A percentile compares a stretch with the other conserved stretches of the same genome.
Evolutionary conservation across 1,140 invertebrate species (phyloP).

Genomic region (Campoletis sonorensis): DNA sequence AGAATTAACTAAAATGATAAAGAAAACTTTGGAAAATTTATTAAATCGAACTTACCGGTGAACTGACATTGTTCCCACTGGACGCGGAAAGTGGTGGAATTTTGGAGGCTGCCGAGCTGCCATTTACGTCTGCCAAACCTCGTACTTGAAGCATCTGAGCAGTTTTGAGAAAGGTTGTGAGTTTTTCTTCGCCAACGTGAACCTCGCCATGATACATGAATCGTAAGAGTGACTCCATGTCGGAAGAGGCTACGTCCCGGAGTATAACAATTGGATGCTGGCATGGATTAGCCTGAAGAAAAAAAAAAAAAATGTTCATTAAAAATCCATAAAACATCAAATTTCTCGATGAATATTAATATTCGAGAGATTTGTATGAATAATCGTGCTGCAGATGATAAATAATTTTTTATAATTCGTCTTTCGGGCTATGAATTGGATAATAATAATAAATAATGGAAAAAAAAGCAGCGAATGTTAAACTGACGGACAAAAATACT

Average conservation of each 20-base stretch:
- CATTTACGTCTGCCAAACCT: conserved; percentile 90
- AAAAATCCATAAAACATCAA: background rate
- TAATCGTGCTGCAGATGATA: no score
- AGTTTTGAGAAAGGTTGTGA: conserved; percentile 91
- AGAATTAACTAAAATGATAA: background rate
- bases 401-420: no score
- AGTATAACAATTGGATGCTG: conserved; percentile 96
- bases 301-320: conserved; percentile 39
- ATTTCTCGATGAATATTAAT: background rate
- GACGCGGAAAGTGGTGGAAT: conserved; percentile 67
- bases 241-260: conserved; percentile 90
- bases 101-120: conserved; percentile 75
- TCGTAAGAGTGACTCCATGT: conserved; percentile 92
- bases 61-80: conserved; percentile 73
- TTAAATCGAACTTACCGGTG: conserved; percentile 66
- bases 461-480: no score
- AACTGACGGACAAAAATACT: no score
- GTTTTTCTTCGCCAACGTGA: conserved; percentile 92
- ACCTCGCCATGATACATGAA: conserved; percentile 98
- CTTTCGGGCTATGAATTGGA: no score
- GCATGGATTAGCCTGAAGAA: conserved; percentile 88
- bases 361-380: no score
- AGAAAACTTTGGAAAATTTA: background rate
- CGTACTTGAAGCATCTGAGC: conserved; percentile 94
- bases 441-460: no score